Evolutionary conservation across 2,797 vertebrate genomes (phyloP).

Genomic region (Spinus pinus): DNA sequence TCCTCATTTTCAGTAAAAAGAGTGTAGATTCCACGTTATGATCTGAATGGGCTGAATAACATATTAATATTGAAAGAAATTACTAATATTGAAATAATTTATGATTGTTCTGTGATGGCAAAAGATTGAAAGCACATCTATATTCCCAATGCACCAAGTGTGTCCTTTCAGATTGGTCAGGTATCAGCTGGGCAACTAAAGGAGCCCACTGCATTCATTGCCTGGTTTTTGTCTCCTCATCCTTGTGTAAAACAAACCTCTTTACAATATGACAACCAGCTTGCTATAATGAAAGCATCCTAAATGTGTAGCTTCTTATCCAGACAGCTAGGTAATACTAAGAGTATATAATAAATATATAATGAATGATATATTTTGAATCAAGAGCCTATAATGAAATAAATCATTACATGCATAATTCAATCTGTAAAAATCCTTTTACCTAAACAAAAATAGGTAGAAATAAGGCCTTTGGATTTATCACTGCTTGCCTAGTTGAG

Average conservation of each 20-base stretch:
- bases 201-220: neutral
- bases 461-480: neutral
- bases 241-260: neutral
- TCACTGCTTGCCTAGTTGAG: neutral
- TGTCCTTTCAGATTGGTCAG: neutral
- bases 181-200: neutral
- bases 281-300: neutral
- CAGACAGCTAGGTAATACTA: neutral
- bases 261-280: neutral
- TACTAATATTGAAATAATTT: neutral
- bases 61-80: neutral
- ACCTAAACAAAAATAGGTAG: neutral
- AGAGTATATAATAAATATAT: neutral
- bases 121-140: neutral
- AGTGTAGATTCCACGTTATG: neutral
- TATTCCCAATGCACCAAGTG: neutral
- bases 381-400: neutral
- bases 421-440: neutral
- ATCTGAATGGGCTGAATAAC: neutral
- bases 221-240: neutral
- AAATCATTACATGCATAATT: neutral
- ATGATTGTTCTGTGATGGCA: neutral
- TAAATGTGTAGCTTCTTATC: neutral
- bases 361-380: neutral
- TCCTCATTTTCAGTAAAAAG: neutral